Evolutionary conservation across 1,140 invertebrate species (phyloP).

Genomic region (Drosophila saltans): DNA sequence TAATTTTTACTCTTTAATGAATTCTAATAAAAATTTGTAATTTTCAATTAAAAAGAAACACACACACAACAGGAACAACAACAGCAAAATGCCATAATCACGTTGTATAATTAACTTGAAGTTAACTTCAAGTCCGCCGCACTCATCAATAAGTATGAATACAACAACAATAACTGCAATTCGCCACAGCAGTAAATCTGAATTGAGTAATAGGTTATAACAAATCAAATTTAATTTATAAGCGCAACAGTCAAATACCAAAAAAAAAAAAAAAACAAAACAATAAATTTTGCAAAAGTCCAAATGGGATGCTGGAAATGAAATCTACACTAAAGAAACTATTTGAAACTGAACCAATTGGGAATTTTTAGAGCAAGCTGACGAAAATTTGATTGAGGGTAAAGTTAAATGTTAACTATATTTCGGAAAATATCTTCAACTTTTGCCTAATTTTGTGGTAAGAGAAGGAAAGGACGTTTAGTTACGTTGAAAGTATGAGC

Average conservation of each 20-base stretch:
- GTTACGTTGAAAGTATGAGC: too few species aligned
- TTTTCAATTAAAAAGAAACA: slow-evolving; percentile 36
- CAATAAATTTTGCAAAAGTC: background rate
- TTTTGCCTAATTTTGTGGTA: too few species aligned
- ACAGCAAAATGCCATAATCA: slow-evolving; percentile 41
- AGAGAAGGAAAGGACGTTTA: too few species aligned
- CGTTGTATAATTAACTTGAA: slow-evolving; percentile 50
- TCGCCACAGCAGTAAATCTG: slow-evolving; percentile 13
- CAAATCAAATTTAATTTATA: slow-evolving; percentile 51
- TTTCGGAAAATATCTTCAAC: too few species aligned
- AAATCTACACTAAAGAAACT: slow-evolving; percentile 21
- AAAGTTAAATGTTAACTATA: too few species aligned
- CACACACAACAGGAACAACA: background rate
- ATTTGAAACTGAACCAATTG: background rate
- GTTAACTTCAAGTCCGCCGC: slow-evolving; percentile 19
- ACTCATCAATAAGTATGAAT: slow-evolving; percentile 29
- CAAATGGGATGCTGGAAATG: slow-evolving; percentile 36
- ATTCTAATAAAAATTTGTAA: slow-evolving; percentile 41
- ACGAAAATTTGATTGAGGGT: background rate
- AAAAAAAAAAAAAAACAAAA: background rate
- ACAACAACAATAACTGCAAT: slow-evolving; percentile 7
- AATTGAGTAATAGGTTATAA: slow-evolving; percentile 27
- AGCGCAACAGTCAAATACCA: background rate
- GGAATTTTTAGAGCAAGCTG: background rate
- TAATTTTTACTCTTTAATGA: slow-evolving; percentile 3